Evolutionary conservation across 2,113 vertebrate species (phyloP), one percentile per base, ranked within the genome.

Genomic region (Potamarius usumacintae): DNA sequence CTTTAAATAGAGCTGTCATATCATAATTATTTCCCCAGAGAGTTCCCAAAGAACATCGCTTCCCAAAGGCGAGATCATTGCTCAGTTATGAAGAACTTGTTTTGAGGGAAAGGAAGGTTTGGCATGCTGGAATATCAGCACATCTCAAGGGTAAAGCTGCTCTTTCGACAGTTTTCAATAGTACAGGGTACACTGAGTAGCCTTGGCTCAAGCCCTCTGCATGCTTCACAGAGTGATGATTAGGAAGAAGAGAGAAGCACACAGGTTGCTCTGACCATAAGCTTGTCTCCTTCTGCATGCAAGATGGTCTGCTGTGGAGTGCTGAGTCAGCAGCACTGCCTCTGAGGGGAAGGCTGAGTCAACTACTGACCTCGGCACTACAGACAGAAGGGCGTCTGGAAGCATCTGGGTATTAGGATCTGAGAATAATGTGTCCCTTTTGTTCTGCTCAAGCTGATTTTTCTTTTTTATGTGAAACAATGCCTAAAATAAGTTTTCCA

Each of bases 161-260:
- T 87, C 86, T 88, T 83, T 88, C 82, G 9, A 58, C 87, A 69
- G 72, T 77, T 88, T 84, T 42, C 82, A 88, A 88, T 88, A 83
- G 65, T 0, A 34, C 81, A n/a, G 60, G 34, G 25, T 14, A 42
- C 69, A n/a, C 8, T 0, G 22, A 84, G 60, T 15, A 48, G 50
- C n/a, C 52, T 34, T 82, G 72, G 86, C 79, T 74, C 67, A 30
- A 52, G 60, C 50, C 57, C 17, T 12, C 60, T 65, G 71, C 20
- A 48, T 2, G 30, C 18, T 69, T 57, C 22, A 84, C 22, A 84
- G 57, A 22, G 7, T 67, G 72, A 83, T 77, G 71, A 88, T 34
- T n/a, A 30, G 34, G 50, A 57, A 12, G 34, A n/a, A 87, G 17
- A 77, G 17, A 34, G 67, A 77, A 60, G 80, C 53, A 76, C 86